Conservation (phyloP, 2,113 vertebrate species). For the Ameiurus melas region DNA sequence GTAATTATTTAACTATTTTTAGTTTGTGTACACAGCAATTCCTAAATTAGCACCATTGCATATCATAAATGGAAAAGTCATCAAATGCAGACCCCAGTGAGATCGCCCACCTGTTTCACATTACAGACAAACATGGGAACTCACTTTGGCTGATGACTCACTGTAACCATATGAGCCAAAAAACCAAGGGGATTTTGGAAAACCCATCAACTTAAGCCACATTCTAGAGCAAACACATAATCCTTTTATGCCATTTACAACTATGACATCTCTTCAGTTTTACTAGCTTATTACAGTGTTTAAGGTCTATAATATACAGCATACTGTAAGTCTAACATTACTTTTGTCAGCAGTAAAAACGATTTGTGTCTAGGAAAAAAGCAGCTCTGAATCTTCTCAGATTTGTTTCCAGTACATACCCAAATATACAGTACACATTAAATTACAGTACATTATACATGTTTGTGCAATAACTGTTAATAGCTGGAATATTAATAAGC, state of each 20-base stretch:
- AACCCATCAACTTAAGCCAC: constrained; percentile 36
- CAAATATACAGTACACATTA: not conserved
- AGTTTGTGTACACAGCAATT: constrained; percentile 11
- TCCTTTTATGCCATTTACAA: constrained; percentile 16
- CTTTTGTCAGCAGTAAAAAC: not conserved
- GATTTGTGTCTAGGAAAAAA: constrained; percentile 1
- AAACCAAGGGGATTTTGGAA: constrained; percentile 23
- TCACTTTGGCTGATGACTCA: constrained; percentile 23
- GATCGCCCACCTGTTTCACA: constrained; percentile 32
- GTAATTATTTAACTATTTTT: constrained; percentile 11
- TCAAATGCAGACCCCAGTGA: constrained; percentile 4
- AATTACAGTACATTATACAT: not conserved
- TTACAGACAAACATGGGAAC: constrained; percentile 31
- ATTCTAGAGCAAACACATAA: constrained; percentile 7
- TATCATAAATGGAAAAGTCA: constrained; percentile 39
- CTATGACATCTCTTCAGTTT: constrained; percentile 1
- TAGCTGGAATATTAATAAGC: not conserved
- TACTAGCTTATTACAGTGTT: not conserved
- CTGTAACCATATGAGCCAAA: constrained; percentile 29
- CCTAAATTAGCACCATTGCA: constrained; percentile 24
- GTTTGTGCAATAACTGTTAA: not conserved
- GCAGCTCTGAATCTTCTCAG: not conserved
- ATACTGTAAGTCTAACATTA: not conserved
- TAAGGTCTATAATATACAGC: not conserved
- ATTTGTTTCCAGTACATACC: not conserved